A percentile compares a stretch with the other conserved stretches of the same genome.
Evolutionary conservation across 2,888 invertebrate genomes (phyloP).

Genomic region (Phasia obesa): DNA sequence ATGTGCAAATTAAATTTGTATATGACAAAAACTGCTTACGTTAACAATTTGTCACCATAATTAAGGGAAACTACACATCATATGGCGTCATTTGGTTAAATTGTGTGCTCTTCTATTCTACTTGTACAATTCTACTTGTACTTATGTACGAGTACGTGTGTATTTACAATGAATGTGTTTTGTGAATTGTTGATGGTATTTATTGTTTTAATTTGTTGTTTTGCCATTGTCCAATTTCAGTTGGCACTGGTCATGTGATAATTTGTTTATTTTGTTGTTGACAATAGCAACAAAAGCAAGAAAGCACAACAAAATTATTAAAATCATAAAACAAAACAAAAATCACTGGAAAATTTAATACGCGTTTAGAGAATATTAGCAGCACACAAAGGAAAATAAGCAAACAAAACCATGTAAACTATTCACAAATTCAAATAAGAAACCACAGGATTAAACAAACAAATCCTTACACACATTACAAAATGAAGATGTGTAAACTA

Average conservation of each 20-base stretch:
- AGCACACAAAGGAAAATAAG: conserved; percentile 21
- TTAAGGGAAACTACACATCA: conserved; percentile 67
- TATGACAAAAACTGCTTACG: conserved; percentile 67
- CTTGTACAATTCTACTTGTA: background rate
- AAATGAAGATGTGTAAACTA: background rate
- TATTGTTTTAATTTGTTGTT: conserved; percentile 53
- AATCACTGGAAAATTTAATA: conserved; percentile 56
- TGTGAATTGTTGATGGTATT: conserved; percentile 9
- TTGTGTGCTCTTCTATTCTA: background rate
- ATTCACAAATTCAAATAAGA: conserved; percentile 11
- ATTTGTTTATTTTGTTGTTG: conserved; percentile 70
- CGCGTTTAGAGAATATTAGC: conserved; percentile 56
- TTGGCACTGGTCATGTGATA: conserved; percentile 70
- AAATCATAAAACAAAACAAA: conserved; percentile 38
- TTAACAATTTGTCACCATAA: conserved; percentile 70
- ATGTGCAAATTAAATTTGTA: conserved; percentile 42
- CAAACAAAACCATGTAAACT: conserved; percentile 17
- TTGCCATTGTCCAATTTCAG: conserved; percentile 55
- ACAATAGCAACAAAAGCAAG: conserved; percentile 47
- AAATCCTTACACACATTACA: background rate
- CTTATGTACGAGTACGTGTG: too few species aligned
- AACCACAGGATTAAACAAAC: background rate
- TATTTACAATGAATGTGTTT: conserved; percentile 5
- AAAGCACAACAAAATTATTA: conserved; percentile 27
- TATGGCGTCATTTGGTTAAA: conserved; percentile 62